A percentile compares a stretch with the other conserved stretches of the same genome.
These are phyloP conservation scores for Desmodus rotundus DNA, from an alignment of 2,113 vertebrate species.

Conservation along the genomic window DNA sequence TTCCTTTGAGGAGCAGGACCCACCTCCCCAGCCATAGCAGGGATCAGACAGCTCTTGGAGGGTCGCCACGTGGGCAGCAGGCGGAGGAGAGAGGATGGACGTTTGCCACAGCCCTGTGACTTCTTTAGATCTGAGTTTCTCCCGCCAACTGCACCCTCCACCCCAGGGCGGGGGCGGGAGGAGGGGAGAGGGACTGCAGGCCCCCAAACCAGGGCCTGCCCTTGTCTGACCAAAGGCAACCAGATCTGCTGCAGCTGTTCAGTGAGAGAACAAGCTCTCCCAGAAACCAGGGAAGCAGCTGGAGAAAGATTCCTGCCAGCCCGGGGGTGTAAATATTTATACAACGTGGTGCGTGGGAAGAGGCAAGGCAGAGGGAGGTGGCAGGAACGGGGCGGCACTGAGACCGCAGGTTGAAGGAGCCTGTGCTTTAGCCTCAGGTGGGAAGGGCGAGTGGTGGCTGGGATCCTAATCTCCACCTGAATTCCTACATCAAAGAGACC, in stretches of 20 bases:
- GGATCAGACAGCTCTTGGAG: not conserved
- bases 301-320: conserved; percentile 80
- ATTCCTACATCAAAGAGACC: not conserved
- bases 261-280: conserved; percentile 64
- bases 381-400: not conserved
- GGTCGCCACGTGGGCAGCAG: not conserved
- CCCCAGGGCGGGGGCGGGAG: not conserved
- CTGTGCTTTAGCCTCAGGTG: not conserved
- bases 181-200: not conserved
- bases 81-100: not conserved
- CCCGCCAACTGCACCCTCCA: conserved; percentile 38
- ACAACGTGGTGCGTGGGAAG: conserved; percentile 70
- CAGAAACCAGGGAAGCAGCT: conserved; percentile 73
- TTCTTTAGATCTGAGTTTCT: conserved; percentile 30
- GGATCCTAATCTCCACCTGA: not conserved
- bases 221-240: conserved; percentile 70
- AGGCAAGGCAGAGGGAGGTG: conserved; percentile 23
- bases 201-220: conserved; percentile 55
- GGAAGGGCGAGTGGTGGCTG: not conserved
- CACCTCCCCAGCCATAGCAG: not conserved
- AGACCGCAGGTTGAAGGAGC: not conserved
- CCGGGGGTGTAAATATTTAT: conserved; percentile 80
- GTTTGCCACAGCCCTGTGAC: not conserved
- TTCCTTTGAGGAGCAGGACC: not conserved
- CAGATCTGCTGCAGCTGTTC: conserved; percentile 76